phyloP scores from a whole-genome alignment of 2,888 invertebrate genomes.

The Pristionchus japonicus region DNA sequence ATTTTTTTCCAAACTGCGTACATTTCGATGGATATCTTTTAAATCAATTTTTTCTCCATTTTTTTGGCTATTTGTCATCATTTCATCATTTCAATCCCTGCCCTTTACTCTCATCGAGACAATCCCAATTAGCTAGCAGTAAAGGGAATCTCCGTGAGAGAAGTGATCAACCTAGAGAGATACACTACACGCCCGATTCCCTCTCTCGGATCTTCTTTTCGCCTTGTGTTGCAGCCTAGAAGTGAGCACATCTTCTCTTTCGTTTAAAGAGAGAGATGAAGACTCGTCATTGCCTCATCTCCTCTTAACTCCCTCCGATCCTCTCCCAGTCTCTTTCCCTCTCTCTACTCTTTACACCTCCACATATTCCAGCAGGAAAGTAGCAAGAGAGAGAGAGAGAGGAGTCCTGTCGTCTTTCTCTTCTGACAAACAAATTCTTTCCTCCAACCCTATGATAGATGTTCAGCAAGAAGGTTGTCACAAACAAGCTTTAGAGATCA shows the following conservation, averaged over 20 bases:
- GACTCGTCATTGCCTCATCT: constrained; percentile 1
- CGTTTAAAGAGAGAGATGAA: neutral
- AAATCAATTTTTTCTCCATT: too few species aligned
- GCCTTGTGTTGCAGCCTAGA: neutral
- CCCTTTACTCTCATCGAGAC: neutral
- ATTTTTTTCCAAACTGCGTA: too few species aligned
- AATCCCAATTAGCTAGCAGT: neutral
- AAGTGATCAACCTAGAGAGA: neutral
- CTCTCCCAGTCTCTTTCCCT: neutral
- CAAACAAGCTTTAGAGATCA: constrained; percentile 7
- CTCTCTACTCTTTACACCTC: constrained; percentile 32
- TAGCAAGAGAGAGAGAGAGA: constrained; percentile 18
- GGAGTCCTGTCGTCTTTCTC: constrained; percentile 1
- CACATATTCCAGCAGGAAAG: constrained; percentile 32
- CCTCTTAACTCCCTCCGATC: constrained; percentile 27
- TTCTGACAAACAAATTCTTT: constrained; percentile 8
- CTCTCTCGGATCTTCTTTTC: neutral
- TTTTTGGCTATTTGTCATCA: neutral
- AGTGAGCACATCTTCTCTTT: neutral
- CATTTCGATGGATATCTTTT: too few species aligned
- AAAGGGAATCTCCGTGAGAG: neutral
- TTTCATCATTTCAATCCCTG: neutral
- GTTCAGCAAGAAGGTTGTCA: neutral
- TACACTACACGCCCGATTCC: neutral
- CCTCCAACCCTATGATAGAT: constrained; percentile 3